Conservation (phyloP, 2,113 vertebrate genomes). For the Leptosomus discolor region DNA sequence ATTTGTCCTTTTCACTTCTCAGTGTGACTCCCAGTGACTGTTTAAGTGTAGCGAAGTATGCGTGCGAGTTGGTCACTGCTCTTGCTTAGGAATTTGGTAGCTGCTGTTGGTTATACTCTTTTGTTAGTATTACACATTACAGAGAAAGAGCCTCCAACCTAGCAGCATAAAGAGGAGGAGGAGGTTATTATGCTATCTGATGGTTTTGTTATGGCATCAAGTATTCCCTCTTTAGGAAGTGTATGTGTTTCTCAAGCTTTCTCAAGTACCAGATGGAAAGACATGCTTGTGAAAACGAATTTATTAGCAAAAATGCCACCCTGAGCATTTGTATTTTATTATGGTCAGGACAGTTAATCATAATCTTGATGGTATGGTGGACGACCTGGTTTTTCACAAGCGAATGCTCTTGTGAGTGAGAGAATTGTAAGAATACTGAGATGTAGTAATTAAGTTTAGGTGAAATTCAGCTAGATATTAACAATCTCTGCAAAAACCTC, state of each 20-base stretch:
- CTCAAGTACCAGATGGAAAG: background rate
- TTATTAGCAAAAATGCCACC: background rate
- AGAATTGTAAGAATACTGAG: background rate
- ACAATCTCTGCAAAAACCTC: background rate
- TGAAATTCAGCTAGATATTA: background rate
- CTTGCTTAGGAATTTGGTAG: background rate
- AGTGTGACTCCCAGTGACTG: background rate
- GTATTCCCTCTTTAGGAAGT: background rate
- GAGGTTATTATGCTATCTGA: background rate
- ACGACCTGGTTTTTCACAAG: background rate
- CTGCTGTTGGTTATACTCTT: background rate
- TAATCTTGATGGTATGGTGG: background rate
- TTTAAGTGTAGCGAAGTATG: background rate
- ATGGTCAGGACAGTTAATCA: background rate
- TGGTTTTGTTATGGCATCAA: background rate
- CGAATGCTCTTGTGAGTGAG: background rate
- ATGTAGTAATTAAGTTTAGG: background rate
- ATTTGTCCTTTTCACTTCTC: background rate
- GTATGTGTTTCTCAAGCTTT: background rate
- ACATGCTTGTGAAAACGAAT: background rate
- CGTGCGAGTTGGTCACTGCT: rapidly evolving
- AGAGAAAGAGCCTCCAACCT: background rate
- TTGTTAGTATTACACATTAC: background rate
- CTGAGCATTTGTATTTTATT: background rate
- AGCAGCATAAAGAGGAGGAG: background rate